phyloP scores from a whole-genome alignment of 2,113 vertebrate genomes.

The Brienomyrus brachyistius region DNA sequence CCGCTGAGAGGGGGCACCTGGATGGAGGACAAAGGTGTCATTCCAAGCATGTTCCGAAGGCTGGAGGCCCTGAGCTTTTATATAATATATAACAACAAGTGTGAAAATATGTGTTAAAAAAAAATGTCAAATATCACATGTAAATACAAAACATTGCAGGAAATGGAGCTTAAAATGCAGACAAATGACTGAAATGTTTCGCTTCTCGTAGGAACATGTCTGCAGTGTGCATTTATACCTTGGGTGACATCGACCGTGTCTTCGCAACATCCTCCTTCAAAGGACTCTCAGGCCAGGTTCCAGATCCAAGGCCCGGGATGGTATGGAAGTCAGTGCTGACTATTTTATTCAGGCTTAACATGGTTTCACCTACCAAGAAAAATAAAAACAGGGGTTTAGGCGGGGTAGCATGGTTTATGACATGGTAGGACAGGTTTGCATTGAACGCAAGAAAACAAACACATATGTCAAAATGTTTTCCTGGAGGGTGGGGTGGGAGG shows the following conservation, averaged over 20 bases:
- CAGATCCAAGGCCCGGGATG: background rate
- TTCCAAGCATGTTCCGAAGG: background rate
- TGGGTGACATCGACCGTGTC: slow-evolving; percentile 37
- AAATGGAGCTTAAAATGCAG: background rate
- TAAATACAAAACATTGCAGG: background rate
- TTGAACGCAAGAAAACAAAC: background rate
- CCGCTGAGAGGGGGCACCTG: no score
- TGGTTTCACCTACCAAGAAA: background rate
- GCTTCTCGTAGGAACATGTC: slow-evolving; percentile 46
- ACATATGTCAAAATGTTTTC: background rate
- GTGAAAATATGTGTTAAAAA: background rate
- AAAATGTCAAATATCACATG: background rate
- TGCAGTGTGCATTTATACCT: slow-evolving; percentile 54
- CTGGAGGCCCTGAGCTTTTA: background rate
- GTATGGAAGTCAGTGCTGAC: slow-evolving; percentile 25
- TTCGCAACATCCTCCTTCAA: slow-evolving; percentile 42
- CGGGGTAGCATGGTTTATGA: background rate
- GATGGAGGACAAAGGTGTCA: background rate
- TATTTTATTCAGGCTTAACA: background rate
- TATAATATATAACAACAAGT: background rate
- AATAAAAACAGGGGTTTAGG: background rate
- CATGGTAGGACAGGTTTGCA: background rate
- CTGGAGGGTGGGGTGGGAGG: background rate
- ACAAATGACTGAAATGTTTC: background rate
- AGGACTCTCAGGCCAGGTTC: rapidly evolving